These are phyloP conservation scores for Beris chalybata DNA, from an alignment of 2,888 invertebrate species.

Conservation along the genomic window DNA sequence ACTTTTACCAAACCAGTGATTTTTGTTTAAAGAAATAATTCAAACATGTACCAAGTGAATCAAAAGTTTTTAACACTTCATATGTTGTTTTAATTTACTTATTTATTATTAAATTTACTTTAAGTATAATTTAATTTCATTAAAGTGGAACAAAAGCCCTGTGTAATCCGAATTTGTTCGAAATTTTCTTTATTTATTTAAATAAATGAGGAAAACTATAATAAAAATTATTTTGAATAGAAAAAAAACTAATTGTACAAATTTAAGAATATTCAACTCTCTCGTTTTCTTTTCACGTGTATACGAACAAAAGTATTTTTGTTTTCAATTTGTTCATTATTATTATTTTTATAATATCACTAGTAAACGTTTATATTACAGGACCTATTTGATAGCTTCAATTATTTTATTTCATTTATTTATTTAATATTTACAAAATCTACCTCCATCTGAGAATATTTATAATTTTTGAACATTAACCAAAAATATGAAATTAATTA, in stretches of 20 bases:
- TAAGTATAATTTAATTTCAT: conserved; percentile 30
- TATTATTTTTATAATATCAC: conserved; percentile 23
- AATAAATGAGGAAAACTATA: conserved; percentile 1
- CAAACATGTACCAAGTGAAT: too few species aligned
- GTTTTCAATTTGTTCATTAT: conserved; percentile 3
- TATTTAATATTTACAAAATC: conserved; percentile 23
- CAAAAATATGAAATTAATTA: neutral
- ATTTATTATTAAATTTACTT: too few species aligned
- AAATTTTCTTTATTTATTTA: conserved; percentile 31
- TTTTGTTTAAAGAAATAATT: too few species aligned
- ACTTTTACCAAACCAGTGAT: too few species aligned
- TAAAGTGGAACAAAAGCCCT: conserved; percentile 45
- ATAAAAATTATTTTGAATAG: neutral
- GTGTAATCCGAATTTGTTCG: conserved; percentile 47
- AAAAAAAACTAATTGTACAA: too few species aligned
- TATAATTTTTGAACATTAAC: conserved; percentile 1
- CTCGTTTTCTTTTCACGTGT: too few species aligned
- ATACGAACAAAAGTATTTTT: conserved; percentile 6
- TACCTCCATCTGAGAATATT: conserved; percentile 31
- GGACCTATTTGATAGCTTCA: conserved; percentile 12
- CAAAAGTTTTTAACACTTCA: too few species aligned
- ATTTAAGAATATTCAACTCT: too few species aligned
- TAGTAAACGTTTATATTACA: conserved; percentile 28
- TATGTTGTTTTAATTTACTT: too few species aligned
- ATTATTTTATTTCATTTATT: conserved; percentile 16